phyloP scores from a whole-genome alignment of 2,888 invertebrate genomes.

The Bhutanitis thaidina region DNA sequence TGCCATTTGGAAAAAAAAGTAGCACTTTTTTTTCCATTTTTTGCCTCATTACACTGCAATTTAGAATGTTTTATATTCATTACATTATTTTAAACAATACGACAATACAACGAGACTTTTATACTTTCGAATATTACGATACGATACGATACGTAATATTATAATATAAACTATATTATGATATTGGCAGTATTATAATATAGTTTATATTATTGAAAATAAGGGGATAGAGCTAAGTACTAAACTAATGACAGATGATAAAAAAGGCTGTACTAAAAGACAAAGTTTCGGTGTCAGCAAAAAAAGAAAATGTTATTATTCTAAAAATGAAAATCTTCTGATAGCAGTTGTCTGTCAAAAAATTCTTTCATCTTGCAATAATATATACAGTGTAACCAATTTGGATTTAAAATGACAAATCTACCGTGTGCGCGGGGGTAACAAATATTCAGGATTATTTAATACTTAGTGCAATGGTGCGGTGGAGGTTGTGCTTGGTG shows the following conservation, averaged over 20 bases:
- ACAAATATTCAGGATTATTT: conserved; percentile 30
- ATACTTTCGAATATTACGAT: too few species aligned
- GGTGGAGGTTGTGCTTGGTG: conserved; percentile 57
- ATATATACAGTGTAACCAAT: conserved; percentile 38
- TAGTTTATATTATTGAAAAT: too few species aligned
- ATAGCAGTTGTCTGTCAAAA: conserved; percentile 49
- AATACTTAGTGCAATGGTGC: conserved; percentile 51
- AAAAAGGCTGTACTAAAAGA: conserved; percentile 13
- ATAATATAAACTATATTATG: too few species aligned
- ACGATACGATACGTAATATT: too few species aligned
- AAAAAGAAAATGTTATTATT: conserved; percentile 51
- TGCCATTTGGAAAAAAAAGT: too few species aligned
- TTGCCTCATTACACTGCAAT: too few species aligned
- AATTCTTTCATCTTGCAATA: conserved; percentile 30
- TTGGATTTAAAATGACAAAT: conserved; percentile 67
- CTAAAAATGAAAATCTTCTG: conserved; percentile 56
- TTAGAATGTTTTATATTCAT: too few species aligned
- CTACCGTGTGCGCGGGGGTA: conserved; percentile 45
- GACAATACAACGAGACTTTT: too few species aligned
- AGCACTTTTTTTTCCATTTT: too few species aligned
- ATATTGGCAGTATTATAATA: too few species aligned
- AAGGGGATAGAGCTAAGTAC: too few species aligned
- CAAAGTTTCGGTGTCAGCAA: conserved; percentile 22
- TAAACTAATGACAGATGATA: neutral
- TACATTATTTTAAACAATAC: too few species aligned